Percentiles rank a stretch among this genome's conserved stretches.
Evolutionary conservation across 1,140 invertebrate genomes (phyloP).

Genomic region (Campoletis sonorensis): DNA sequence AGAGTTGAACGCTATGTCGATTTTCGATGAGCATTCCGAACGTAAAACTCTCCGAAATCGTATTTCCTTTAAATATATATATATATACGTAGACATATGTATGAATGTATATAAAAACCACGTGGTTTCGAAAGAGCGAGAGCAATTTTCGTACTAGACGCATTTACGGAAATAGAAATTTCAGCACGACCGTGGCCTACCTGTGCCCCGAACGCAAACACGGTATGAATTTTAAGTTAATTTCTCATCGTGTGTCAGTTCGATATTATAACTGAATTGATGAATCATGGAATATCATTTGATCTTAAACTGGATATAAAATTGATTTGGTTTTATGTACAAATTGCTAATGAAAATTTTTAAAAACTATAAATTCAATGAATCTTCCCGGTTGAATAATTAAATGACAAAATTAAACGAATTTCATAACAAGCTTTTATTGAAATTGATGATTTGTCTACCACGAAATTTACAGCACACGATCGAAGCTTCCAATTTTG

Average conservation of each 20-base stretch:
- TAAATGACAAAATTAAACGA: too few species aligned
- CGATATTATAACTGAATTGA: not conserved
- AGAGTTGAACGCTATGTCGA: not conserved
- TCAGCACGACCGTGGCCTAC: not conserved
- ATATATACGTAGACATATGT: not conserved
- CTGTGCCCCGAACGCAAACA: not conserved
- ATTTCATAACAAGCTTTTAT: too few species aligned
- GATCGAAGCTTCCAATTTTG: not conserved
- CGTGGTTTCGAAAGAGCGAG: not conserved
- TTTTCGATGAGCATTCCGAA: not conserved
- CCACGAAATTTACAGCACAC: too few species aligned
- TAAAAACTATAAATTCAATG: too few species aligned
- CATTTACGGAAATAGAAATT: conserved; percentile 10
- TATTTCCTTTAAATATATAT: not conserved
- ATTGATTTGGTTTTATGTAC: too few species aligned
- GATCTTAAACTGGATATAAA: too few species aligned
- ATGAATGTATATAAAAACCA: not conserved
- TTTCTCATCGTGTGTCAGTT: not conserved
- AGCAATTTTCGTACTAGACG: not conserved
- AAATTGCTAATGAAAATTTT: too few species aligned
- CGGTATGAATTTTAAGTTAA: not conserved
- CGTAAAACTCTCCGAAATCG: not conserved
- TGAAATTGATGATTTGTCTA: too few species aligned
- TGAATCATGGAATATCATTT: not conserved
- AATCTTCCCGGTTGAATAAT: too few species aligned